Base-by-base conservation (phyloP, 1,140 invertebrate genomes). In the Chrysomallon squamiferum region DNA sequence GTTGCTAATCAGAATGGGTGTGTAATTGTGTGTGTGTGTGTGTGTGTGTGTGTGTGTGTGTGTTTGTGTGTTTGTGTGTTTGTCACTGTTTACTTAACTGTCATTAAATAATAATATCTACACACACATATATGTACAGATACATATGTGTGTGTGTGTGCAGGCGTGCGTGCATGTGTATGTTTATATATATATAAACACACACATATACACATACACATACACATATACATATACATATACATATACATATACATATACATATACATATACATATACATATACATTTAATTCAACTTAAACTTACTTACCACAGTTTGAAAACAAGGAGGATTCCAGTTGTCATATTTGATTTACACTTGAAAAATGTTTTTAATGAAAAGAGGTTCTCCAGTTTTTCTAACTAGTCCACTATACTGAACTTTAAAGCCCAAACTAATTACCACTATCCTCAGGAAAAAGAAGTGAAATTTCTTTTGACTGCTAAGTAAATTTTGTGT, bases 261-360 rank as follows among this genome's bases (percentile, higher is more conserved):
- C 4, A 45, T 20, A 4, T 4, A 45, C 43, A 45, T 20, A 45
- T 18, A 4, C 20, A 18, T 2, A 45, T n/a, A n/a, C n/a, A n/a
- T n/a, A n/a, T n/a, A n/a, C n/a, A n/a, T n/a, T n/a, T n/a, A n/a
- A n/a, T n/a, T n/a, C n/a, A n/a, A n/a, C n/a, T n/a, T n/a, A n/a
- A n/a, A n/a, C n/a, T n/a, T 29, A 72, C 72, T 74, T 59, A 74
- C 72, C 72, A 74, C 43, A 74, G 62, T 59, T 74, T 74, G 47
- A 74, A 66, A 30, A 74, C 72, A 72, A 74, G 72, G 43, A 74
- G 50, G 60, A 74, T 71, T 49, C 72, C 72, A 41, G 72, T 71
- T 35, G 72, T 69, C 72, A 74, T 74, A 50, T 64, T 69, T 7
- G 64, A 43, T 18, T 54, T 38, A 25, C 59, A 32, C 58, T 58